Evolutionary conservation across 2,888 invertebrate species (phyloP).

Genomic region (Oxytorus armatus): DNA sequence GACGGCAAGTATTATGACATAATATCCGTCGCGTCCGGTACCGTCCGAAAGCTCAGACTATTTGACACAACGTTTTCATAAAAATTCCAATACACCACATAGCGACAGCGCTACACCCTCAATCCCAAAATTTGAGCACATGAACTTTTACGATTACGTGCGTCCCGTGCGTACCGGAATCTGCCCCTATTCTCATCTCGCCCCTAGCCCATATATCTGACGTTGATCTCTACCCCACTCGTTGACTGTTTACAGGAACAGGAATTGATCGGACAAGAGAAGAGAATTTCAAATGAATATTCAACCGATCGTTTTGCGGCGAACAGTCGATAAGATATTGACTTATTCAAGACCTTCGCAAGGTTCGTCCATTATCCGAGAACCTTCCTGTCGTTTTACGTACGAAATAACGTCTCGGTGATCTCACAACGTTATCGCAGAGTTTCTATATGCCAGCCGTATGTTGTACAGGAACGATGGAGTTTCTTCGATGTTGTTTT

Average conservation of each 20-base stretch:
- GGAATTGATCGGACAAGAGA: background rate
- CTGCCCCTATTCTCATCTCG: background rate
- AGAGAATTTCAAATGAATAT: slow-evolving; percentile 42
- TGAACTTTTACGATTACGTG: too few species aligned
- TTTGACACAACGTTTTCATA: slow-evolving; percentile 6
- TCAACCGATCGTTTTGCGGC: slow-evolving; percentile 58
- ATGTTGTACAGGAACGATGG: slow-evolving; percentile 36
- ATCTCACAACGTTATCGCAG: slow-evolving; percentile 52
- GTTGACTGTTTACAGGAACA: background rate
- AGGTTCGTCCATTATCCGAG: slow-evolving; percentile 19
- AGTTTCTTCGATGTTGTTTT: slow-evolving; percentile 56
- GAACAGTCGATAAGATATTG: slow-evolving; percentile 51
- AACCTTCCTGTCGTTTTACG: slow-evolving; percentile 19
- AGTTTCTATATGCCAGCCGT: slow-evolving; percentile 34
- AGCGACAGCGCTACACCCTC: too few species aligned
- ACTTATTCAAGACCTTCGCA: slow-evolving; percentile 54
- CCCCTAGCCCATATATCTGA: slow-evolving; percentile 6
- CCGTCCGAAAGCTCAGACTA: slow-evolving; percentile 35
- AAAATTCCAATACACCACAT: slow-evolving; percentile 9
- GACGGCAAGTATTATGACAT: slow-evolving; percentile 80
- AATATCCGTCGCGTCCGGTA: slow-evolving; percentile 72
- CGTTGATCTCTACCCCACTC: slow-evolving; percentile 13
- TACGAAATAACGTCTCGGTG: slow-evolving; percentile 50
- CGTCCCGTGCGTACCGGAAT: too few species aligned
- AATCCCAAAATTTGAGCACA: too few species aligned